A percentile compares a stretch with the other conserved stretches of the same genome.
phyloP scores from a whole-genome alignment of 2,888 invertebrate species.

The Eulithis testata region DNA sequence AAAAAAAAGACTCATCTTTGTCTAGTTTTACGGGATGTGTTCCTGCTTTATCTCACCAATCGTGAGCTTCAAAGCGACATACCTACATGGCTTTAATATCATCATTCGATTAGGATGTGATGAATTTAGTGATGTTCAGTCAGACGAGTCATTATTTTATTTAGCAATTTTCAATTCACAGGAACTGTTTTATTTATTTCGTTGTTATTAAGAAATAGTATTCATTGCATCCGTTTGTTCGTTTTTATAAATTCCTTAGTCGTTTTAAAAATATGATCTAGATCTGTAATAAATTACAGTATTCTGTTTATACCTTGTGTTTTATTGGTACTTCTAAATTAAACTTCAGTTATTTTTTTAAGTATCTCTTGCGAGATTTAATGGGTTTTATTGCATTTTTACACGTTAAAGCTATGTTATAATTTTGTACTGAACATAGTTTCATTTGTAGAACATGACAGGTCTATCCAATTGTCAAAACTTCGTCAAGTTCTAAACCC shows the following conservation, averaged over 20 bases:
- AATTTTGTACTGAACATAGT: neutral
- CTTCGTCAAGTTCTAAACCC: no score
- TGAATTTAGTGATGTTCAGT: constrained; percentile 46
- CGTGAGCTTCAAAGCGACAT: constrained; percentile 31
- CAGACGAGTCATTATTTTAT: constrained; percentile 51
- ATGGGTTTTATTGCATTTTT: constrained; percentile 1
- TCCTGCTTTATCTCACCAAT: constrained; percentile 9
- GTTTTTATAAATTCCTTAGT: constrained; percentile 64
- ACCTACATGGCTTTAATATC: constrained; percentile 30
- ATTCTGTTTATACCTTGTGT: constrained; percentile 63
- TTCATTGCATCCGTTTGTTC: constrained; percentile 57
- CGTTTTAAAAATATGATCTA: constrained; percentile 64
- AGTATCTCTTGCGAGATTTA: neutral
- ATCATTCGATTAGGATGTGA: constrained; percentile 43
- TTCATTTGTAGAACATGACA: no score
- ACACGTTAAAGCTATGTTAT: neutral
- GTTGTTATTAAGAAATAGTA: constrained; percentile 46
- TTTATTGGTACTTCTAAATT: constrained; percentile 39
- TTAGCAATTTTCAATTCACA: constrained; percentile 27
- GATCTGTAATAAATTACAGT: constrained; percentile 83
- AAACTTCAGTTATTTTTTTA: constrained; percentile 1
- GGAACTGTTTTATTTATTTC: constrained; percentile 52
- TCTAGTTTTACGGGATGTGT: constrained; percentile 16
- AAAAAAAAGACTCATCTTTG: constrained; percentile 25
- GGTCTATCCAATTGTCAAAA: no score